Percentiles rank a stretch among this genome's conserved stretches.
phyloP scores from a whole-genome alignment of 2,797 vertebrate species.

The Tiaroga cobitis region DNA sequence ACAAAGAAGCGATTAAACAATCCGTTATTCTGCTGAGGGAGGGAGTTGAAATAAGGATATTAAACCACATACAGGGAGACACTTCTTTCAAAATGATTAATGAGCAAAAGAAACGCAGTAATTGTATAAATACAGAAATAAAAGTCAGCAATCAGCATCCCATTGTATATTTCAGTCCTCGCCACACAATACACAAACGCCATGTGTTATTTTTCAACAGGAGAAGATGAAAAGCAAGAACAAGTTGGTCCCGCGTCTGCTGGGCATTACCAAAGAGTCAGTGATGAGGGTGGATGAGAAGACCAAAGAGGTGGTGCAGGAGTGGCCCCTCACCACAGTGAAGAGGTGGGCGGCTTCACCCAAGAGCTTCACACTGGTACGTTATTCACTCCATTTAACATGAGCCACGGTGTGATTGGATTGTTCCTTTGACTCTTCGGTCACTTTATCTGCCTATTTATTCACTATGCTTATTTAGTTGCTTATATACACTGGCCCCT shows the following conservation, averaged over 20 bases:
- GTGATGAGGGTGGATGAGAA: constrained; percentile 99
- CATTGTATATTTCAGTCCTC: background rate
- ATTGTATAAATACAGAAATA: background rate
- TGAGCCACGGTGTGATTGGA: background rate
- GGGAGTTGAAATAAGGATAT: background rate
- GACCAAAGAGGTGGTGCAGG: constrained; percentile 97
- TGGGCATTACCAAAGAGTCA: constrained; percentile 97
- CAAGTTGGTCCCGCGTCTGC: constrained; percentile 93
- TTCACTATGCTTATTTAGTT: background rate
- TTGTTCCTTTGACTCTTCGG: background rate
- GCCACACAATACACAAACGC: constrained; percentile 9
- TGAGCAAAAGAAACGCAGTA: background rate
- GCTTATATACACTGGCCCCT: background rate
- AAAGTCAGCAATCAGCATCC: background rate
- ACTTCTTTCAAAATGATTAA: constrained; percentile 6
- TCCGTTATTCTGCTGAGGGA: background rate
- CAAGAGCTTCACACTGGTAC: constrained; percentile 98
- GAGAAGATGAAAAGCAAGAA: constrained; percentile 99
- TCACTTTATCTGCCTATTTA: background rate
- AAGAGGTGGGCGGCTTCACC: constrained; percentile 99
- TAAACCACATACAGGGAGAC: background rate
- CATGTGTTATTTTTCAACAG: constrained; percentile 71
- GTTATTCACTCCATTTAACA: constrained; percentile 6
- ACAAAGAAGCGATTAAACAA: background rate
- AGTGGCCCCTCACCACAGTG: constrained; percentile 96